Evolutionary conservation across 2,113 vertebrate genomes (phyloP).

Genomic region (Tetraodon nigroviridis): DNA sequence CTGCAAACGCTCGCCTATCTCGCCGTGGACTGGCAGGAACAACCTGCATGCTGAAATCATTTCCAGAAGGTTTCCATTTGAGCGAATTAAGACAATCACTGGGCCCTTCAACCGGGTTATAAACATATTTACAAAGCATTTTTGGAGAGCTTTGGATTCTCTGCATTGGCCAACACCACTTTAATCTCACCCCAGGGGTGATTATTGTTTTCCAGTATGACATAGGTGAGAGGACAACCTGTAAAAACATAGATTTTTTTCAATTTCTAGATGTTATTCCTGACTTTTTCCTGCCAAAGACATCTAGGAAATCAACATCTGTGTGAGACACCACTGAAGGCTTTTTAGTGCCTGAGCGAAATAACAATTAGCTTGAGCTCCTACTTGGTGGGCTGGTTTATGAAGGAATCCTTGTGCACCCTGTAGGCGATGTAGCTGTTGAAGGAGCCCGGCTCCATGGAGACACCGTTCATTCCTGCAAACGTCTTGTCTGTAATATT

Average conservation of each 20-base stretch:
- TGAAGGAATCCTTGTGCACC: slow-evolving; percentile 90
- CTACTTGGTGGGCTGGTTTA: slow-evolving; percentile 90
- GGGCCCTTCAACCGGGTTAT: slow-evolving; percentile 40
- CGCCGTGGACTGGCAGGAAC: slow-evolving; percentile 34
- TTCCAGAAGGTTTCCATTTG: slow-evolving; percentile 66
- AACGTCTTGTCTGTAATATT: slow-evolving; percentile 92
- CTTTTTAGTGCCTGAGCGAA: slow-evolving; percentile 6
- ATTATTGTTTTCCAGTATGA: slow-evolving; percentile 16
- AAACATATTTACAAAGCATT: slow-evolving; percentile 47
- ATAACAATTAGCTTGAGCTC: slow-evolving; percentile 34
- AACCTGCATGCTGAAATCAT: slow-evolving; percentile 59
- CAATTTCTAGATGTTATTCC: background rate
- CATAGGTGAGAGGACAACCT: slow-evolving; percentile 20
- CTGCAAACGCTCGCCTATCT: slow-evolving; percentile 32
- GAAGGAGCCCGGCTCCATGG: slow-evolving; percentile 93
- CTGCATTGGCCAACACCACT: slow-evolving; percentile 28
- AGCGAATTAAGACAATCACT: slow-evolving; percentile 29
- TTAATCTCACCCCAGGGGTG: slow-evolving; percentile 27
- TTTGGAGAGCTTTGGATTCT: slow-evolving; percentile 18
- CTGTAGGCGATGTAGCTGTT: slow-evolving; percentile 89
- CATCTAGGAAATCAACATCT: slow-evolving; percentile 25
- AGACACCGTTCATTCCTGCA: slow-evolving; percentile 87
- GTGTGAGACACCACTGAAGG: slow-evolving; percentile 48
- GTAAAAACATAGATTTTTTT: slow-evolving; percentile 3
- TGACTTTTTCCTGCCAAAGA: slow-evolving; percentile 22